phyloP scores from a whole-genome alignment of 2,113 vertebrate species.

The Psephotus haematonotus region DNA sequence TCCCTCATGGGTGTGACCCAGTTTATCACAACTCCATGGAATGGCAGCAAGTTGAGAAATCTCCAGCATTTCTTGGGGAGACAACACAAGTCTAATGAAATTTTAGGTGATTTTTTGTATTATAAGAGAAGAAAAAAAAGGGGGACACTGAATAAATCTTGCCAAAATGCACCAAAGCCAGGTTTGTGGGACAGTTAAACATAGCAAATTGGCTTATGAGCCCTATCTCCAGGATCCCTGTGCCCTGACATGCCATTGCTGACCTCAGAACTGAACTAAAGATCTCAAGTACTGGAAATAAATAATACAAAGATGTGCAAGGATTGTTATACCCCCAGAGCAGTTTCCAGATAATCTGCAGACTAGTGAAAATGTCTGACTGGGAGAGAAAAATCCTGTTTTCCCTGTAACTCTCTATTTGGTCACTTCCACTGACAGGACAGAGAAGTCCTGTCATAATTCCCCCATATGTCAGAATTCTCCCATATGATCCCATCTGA shows the following conservation, averaged over 20 bases:
- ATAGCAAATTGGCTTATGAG: neutral
- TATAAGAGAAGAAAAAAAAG: neutral
- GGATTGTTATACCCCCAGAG: neutral
- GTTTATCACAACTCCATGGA: neutral
- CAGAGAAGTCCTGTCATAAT: neutral
- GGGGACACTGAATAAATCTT: neutral
- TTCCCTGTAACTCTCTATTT: neutral
- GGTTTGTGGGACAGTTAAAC: neutral
- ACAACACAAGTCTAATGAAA: neutral
- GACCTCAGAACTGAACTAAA: neutral
- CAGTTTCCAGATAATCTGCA: neutral
- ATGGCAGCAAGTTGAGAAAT: neutral
- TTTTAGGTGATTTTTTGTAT: neutral
- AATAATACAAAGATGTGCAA: neutral
- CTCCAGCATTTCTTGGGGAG: neutral
- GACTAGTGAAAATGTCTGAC: neutral
- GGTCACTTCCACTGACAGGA: neutral
- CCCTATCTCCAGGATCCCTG: neutral
- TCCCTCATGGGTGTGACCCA: neutral
- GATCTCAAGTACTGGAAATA: neutral
- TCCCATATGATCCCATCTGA: fast-evolving
- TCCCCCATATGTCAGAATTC: fast-evolving
- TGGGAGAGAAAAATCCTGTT: fast-evolving
- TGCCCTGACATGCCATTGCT: neutral
- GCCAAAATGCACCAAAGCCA: neutral